Evolutionary conservation across 1,140 invertebrate species (phyloP).

Genomic region (Lasaia peninsularis): DNA sequence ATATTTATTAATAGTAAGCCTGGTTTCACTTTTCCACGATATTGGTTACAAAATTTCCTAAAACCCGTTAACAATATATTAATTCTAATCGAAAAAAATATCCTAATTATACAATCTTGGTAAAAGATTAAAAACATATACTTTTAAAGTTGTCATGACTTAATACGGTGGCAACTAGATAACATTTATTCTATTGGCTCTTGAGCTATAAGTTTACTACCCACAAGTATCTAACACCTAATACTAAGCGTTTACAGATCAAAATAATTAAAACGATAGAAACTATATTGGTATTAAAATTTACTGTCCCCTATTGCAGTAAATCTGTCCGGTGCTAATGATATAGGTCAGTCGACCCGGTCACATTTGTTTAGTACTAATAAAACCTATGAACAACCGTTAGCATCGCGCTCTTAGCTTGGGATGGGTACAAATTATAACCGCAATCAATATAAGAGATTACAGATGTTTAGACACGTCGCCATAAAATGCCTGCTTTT

Average conservation of each 20-base stretch:
- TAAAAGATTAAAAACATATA: too few species aligned
- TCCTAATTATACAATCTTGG: too few species aligned
- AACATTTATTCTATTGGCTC: background rate
- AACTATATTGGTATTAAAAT: constrained; percentile 9
- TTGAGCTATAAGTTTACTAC: background rate
- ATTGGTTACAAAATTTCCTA: too few species aligned
- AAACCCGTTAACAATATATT: too few species aligned
- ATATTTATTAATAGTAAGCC: too few species aligned
- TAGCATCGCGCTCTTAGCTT: background rate
- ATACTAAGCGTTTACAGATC: constrained; percentile 3
- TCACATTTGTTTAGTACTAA: constrained; percentile 8
- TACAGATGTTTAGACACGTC: background rate
- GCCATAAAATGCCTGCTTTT: too few species aligned
- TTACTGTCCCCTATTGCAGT: background rate
- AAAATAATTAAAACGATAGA: constrained; percentile 6
- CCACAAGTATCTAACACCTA: background rate
- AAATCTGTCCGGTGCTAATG: constrained; percentile 9
- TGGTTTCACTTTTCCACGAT: too few species aligned
- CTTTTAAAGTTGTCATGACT: too few species aligned
- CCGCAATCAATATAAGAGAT: background rate
- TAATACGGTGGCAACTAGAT: too few species aligned
- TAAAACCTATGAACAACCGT: constrained; percentile 2
- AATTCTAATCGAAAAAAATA: too few species aligned
- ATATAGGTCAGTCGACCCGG: background rate
- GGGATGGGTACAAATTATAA: background rate